Evolutionary conservation across 1,140 invertebrate genomes (phyloP), one percentile per base, ranked within the genome.

Genomic region (Gonioctena quinquepunctata): DNA sequence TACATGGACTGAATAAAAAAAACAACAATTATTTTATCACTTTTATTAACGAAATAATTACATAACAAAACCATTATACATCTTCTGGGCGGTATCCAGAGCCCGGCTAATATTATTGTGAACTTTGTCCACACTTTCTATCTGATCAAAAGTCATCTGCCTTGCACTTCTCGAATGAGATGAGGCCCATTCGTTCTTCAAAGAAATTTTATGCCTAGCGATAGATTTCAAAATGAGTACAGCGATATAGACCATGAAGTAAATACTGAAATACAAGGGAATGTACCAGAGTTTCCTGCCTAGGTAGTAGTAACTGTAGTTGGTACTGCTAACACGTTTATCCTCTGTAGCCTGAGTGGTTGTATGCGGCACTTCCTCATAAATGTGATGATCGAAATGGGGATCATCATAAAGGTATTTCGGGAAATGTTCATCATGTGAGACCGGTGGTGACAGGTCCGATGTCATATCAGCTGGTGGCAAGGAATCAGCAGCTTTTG

Each of bases 231-330:
- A 84, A 56, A 94, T 90, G 6, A 94, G 83, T 42, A 90, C 91
- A 2, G 90, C 89, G 1, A 94, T 90, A 73, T 94, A 94, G 67
- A 93, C 86, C 67, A 92, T 90, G 76, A 94, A 94, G 75, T 92
- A 94, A n/a, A 93, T 90, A 68, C 92, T 93, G 77, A 94, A 94
- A 79, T 94, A 94, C 11, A 94, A 78, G 0, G 93, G 93, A 50
- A 94, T 85, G 76, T 94, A 94, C 89, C 92, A 94, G 2, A 94
- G 84, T 76, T 94, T 93, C 68, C 91, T 89, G 0, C 92, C 92
- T 72, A 94, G 87, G 76, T 91, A 93, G 78, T 93, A 94, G 81
- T 94, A 94, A 78, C 91, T 92, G 84, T 92, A 94, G 3, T 87
- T 85, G 69, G 87, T 84, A 69, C 92, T 93, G 64, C 89, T 91